Percentiles rank a stretch among this genome's conserved stretches.
These are phyloP conservation scores for Helleia helle DNA, from an alignment of 2,888 invertebrate species.

Conservation along the genomic window DNA sequence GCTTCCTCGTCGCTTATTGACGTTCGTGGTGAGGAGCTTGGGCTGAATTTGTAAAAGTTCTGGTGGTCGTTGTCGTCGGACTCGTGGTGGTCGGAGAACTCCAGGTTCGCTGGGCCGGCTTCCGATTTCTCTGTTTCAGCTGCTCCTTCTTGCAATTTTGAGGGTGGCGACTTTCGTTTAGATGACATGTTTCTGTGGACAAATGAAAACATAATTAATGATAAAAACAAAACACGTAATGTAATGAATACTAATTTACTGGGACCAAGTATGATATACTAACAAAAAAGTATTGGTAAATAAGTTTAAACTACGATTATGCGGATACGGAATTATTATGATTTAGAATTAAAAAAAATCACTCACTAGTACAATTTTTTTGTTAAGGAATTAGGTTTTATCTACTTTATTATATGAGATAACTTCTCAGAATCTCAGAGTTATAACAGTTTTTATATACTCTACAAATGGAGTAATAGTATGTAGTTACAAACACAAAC, in stretches of 20 bases:
- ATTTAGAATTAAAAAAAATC: no score
- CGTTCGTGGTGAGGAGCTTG: conserved; percentile 58
- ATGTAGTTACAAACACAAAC: conserved; percentile 33
- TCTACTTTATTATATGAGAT: no score
- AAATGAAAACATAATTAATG: conserved; percentile 31
- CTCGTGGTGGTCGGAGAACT: conserved; percentile 57
- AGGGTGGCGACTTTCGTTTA: conserved; percentile 96
- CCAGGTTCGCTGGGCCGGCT: conserved; percentile 69
- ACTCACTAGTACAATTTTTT: no score
- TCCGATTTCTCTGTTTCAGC: conserved; percentile 59
- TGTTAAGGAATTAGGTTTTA: no score
- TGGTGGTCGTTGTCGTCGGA: conserved; percentile 54
- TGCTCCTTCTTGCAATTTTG: conserved; percentile 89
- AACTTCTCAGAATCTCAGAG: no score
- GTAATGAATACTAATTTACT: no score
- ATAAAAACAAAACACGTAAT: no score
- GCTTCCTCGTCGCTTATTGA: conserved; percentile 75
- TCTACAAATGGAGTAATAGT: conserved; percentile 15
- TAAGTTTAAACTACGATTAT: no score
- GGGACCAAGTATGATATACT: no score
- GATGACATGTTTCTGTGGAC: conserved; percentile 94
- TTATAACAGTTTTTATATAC: conserved; percentile 11
- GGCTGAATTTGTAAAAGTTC: conserved; percentile 64
- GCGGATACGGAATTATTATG: no score
- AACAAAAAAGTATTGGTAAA: no score